Evolutionary conservation across 2,113 vertebrate species (phyloP).

Genomic region (Monopterus albus): DNA sequence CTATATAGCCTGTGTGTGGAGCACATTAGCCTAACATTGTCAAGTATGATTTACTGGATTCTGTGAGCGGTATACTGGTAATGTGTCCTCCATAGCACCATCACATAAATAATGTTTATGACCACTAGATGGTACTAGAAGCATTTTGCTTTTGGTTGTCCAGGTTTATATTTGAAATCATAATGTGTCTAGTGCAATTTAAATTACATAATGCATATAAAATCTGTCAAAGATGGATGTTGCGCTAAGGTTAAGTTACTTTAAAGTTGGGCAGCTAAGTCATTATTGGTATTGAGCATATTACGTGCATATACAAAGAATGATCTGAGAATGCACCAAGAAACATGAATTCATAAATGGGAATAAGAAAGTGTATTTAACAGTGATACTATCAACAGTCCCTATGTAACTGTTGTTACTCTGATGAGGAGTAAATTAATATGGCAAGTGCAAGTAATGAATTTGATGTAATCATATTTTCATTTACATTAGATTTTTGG

Average conservation of each 20-base stretch:
- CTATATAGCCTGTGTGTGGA: constrained; percentile 2
- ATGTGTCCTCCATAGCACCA: background rate
- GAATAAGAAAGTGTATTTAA: background rate
- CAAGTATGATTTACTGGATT: constrained; percentile 38
- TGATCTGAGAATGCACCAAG: background rate
- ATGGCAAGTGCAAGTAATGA: constrained; percentile 22
- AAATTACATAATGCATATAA: constrained; percentile 50
- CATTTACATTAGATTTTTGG: background rate
- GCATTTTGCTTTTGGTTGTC: constrained; percentile 46
- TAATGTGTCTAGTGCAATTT: constrained; percentile 26
- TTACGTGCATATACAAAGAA: background rate
- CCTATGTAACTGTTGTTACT: background rate
- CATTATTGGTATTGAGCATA: background rate
- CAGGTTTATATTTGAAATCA: constrained; percentile 16
- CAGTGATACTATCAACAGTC: background rate
- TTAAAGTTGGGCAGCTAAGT: background rate
- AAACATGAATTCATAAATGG: background rate
- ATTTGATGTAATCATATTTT: constrained; percentile 11
- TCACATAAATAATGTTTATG: background rate
- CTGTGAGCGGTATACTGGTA: constrained; percentile 11
- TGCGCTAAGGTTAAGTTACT: background rate
- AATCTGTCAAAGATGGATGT: constrained; percentile 2
- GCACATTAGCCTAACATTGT: constrained; percentile 35
- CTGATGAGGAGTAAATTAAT: constrained; percentile 19
- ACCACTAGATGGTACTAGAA: constrained; percentile 80